Evolutionary conservation across 2,888 invertebrate species (phyloP).

Genomic region (Mechanitis messenoides): DNA sequence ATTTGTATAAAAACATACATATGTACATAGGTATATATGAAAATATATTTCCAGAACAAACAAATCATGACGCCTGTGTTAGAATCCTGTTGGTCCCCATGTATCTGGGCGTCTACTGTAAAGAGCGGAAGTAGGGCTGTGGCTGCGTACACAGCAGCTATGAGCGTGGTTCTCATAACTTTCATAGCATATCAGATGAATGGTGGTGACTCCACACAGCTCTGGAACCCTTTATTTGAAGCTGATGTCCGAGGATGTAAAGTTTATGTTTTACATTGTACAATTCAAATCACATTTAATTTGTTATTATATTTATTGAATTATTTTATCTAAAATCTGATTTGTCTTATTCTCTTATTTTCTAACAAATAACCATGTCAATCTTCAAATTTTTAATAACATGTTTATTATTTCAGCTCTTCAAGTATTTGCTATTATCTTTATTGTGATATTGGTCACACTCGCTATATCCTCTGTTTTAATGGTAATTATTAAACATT

Average conservation of each 20-base stretch:
- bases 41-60: background rate
- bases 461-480: constrained; percentile 76
- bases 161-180: constrained; percentile 85
- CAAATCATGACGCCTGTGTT: constrained; percentile 79
- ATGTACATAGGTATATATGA: background rate
- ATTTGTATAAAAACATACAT: background rate
- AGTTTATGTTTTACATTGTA: constrained; percentile 40
- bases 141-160: constrained; percentile 85
- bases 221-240: constrained; percentile 93
- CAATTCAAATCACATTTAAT: background rate
- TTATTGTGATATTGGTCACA: constrained; percentile 76
- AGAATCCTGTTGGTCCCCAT: constrained; percentile 91
- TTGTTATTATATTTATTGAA: background rate
- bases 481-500: constrained; percentile 58
- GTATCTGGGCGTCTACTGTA: constrained; percentile 88
- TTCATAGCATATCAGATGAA: constrained; percentile 84
- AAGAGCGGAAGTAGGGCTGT: constrained; percentile 86
- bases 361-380: too few relatives aligned
- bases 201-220: constrained; percentile 93
- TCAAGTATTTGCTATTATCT: constrained; percentile 81
- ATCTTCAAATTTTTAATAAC: background rate
- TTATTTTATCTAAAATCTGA: background rate
- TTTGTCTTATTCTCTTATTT: too few relatives aligned
- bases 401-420: constrained; percentile 78
- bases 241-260: constrained; percentile 86